Conservation (phyloP, 2,797 vertebrate genomes). For the Acanthopagrus latus region DNA sequence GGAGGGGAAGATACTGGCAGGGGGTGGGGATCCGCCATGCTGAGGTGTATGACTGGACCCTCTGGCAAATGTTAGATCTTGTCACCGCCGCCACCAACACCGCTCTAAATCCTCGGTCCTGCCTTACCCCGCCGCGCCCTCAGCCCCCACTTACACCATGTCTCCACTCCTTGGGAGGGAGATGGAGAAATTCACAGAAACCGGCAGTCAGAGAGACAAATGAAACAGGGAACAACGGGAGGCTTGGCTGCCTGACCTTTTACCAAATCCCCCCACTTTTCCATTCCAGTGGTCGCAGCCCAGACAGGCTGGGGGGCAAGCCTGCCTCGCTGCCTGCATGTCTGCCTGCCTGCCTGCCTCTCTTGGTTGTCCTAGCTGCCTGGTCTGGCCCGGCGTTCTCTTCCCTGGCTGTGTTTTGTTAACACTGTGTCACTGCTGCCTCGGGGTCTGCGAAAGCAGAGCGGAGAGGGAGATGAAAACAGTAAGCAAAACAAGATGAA, state of each 20-base stretch:
- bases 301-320: conserved; percentile 80
- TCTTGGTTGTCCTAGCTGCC: conserved; percentile 55
- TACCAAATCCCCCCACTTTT: conserved; percentile 82
- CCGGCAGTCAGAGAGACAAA: conserved; percentile 55
- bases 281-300: conserved; percentile 82
- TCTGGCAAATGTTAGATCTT: conserved; percentile 82
- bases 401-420: conserved; percentile 52
- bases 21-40: conserved; percentile 68
- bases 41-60: conserved; percentile 82
- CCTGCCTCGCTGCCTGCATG: conserved; percentile 51
- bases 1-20: conserved; percentile 47
- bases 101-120: conserved; percentile 67
- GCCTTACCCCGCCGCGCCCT: conserved; percentile 22
- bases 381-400: conserved; percentile 32
- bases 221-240: conserved; percentile 71
- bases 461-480: conserved; percentile 25
- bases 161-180: conserved; percentile 56
- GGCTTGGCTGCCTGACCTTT: conserved; percentile 83
- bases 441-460: conserved; percentile 39
- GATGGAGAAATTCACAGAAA: conserved; percentile 62
- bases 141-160: conserved; percentile 45
- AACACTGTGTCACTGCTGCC: conserved; percentile 51
- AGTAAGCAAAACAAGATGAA: conserved; percentile 28
- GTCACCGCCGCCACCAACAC: conserved; percentile 72
- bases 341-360: conserved; percentile 53